Evolutionary conservation across 2,113 vertebrate genomes (phyloP).

Genomic region (human): DNA sequence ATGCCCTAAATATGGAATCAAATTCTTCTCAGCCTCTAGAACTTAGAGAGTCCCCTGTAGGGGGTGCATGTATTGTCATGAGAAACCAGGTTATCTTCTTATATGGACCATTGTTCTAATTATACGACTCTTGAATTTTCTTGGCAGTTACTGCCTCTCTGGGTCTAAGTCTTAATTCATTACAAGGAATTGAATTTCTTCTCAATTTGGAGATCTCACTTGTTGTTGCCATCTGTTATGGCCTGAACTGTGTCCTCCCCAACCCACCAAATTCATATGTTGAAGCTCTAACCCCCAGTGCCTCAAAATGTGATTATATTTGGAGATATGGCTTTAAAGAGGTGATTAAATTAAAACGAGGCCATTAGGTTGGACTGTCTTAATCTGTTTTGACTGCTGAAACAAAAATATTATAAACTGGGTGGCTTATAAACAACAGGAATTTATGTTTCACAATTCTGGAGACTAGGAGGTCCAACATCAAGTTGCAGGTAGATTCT

Average conservation of each 20-base stretch:
- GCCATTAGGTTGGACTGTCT: not conserved
- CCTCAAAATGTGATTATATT: not conserved
- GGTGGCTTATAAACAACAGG: not conserved
- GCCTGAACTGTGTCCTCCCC: not conserved
- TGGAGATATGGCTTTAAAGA: not conserved
- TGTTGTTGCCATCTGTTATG: not conserved
- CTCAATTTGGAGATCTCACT: not conserved
- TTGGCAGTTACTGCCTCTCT: not conserved
- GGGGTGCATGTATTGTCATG: not conserved
- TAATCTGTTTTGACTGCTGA: not conserved
- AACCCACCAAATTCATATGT: not conserved
- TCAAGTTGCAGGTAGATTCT: too few relatives aligned
- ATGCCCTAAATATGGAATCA: not conserved
- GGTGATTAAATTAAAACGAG: not conserved
- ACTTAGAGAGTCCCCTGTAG: not conserved
- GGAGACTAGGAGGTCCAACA: not conserved
- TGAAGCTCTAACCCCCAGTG: not conserved
- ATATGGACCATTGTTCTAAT: not conserved
- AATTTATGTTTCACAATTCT: not conserved
- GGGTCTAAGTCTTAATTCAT: not conserved
- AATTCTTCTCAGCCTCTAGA: not conserved
- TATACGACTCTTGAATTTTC: not conserved
- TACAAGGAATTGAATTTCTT: not conserved
- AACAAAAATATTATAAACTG: not conserved
- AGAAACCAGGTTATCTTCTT: not conserved